A percentile compares a stretch with the other conserved stretches of the same genome.
Conservation (phyloP, 2,888 invertebrate species). For the Agrypnus murinus region DNA sequence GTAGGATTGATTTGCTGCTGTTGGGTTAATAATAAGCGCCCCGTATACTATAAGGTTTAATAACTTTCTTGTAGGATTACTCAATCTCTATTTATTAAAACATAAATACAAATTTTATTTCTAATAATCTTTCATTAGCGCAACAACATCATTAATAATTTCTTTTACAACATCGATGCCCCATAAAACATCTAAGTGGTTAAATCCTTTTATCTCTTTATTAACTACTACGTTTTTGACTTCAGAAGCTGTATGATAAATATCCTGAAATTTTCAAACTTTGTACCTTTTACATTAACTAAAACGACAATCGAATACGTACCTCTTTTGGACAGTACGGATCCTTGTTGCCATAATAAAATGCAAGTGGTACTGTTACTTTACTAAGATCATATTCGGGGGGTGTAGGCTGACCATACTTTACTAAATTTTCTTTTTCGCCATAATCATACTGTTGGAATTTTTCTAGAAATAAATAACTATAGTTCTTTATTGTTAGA, state of each 20-base stretch:
- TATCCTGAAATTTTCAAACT: conserved; percentile 26
- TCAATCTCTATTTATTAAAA: too few species aligned
- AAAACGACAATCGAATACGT: background rate
- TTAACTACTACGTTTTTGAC: conserved; percentile 56
- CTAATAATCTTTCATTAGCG: background rate
- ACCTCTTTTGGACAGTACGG: conserved; percentile 71
- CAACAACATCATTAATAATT: conserved; percentile 5
- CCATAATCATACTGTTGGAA: conserved; percentile 50
- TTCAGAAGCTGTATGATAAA: background rate
- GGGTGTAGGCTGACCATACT: conserved; percentile 43
- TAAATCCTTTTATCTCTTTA: conserved; percentile 28
- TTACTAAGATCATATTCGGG: conserved; percentile 71
- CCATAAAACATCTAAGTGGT: conserved; percentile 36
- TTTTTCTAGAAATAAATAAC: background rate
- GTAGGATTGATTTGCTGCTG: too few species aligned
- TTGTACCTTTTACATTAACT: too few species aligned
- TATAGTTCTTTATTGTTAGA: background rate
- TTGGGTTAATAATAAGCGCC: too few species aligned
- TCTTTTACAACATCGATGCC: conserved; percentile 16
- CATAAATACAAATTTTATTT: too few species aligned
- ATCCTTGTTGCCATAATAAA: conserved; percentile 74
- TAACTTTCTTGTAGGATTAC: too few species aligned
- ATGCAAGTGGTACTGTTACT: conserved; percentile 72
- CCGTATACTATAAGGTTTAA: too few species aligned
- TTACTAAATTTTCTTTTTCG: conserved; percentile 47